phyloP scores from a whole-genome alignment of 2,797 vertebrate genomes.

The Acrossocheilus wenchowensis region DNA sequence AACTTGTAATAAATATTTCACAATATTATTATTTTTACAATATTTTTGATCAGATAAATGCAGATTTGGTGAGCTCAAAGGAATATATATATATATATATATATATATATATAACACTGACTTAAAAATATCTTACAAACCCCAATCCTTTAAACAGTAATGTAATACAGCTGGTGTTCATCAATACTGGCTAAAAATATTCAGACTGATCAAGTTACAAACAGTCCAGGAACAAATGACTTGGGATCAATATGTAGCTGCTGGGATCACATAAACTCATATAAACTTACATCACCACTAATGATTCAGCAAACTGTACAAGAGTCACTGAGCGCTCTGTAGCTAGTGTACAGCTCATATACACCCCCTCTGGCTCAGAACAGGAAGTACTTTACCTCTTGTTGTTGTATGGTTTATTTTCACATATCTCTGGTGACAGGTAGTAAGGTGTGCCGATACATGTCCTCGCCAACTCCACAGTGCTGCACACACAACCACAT shows the following conservation, averaged over 20 bases:
- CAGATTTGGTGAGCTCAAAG: neutral
- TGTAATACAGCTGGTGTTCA: neutral
- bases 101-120: no score
- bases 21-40: neutral
- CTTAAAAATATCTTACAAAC: neutral
- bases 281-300: constrained; percentile 48
- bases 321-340: neutral
- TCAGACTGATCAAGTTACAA: constrained; percentile 60
- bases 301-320: constrained; percentile 32
- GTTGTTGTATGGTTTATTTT: constrained; percentile 99
- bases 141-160: neutral
- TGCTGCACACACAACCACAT: constrained; percentile 76
- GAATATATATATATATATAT: no score
- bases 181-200: constrained; percentile 20
- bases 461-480: constrained; percentile 93
- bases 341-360: neutral
- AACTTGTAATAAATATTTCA: neutral
- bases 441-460: constrained; percentile 99
- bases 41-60: neutral
- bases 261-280: constrained; percentile 42
- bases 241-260: constrained; percentile 65
- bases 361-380: neutral
- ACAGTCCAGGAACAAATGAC: constrained; percentile 49
- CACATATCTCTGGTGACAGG: constrained; percentile 96
- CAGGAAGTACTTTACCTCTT: constrained; percentile 86